Evolutionary conservation across 2,888 invertebrate genomes (phyloP).

Genomic region (Maniola hyperantus): DNA sequence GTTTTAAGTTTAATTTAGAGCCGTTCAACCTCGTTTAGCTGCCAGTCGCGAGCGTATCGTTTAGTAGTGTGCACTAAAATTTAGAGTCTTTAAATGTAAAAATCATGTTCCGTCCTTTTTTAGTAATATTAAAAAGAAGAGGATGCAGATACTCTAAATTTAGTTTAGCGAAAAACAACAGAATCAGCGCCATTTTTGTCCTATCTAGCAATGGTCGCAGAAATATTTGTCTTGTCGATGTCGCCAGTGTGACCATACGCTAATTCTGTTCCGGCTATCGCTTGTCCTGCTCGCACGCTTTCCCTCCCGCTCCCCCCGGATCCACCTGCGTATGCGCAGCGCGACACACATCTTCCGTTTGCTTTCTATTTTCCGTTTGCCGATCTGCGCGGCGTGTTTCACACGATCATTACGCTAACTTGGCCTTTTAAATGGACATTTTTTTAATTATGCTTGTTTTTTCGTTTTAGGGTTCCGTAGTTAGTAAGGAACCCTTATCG

Average conservation of each 20-base stretch:
- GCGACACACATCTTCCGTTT: conserved; percentile 76
- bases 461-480: conserved; percentile 3
- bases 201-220: neutral
- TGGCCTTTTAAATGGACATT: conserved; percentile 27
- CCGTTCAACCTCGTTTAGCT: no score
- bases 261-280: conserved; percentile 57
- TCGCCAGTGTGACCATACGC: conserved; percentile 33
- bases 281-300: conserved; percentile 58
- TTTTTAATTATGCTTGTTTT: conserved; percentile 29
- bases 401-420: conserved; percentile 39
- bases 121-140: no score
- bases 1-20: no score
- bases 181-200: no score
- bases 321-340: conserved; percentile 72
- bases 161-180: no score
- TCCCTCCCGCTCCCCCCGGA: conserved; percentile 55
- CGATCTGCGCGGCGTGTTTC: conserved; percentile 58
- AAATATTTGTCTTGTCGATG: neutral
- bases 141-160: no score
- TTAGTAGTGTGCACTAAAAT: no score
- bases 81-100: no score
- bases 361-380: conserved; percentile 77
- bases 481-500: no score
- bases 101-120: no score
- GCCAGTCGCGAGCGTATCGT: no score